phyloP scores from a whole-genome alignment of 1,140 invertebrate genomes.

The Ceratina calcarata region DNA sequence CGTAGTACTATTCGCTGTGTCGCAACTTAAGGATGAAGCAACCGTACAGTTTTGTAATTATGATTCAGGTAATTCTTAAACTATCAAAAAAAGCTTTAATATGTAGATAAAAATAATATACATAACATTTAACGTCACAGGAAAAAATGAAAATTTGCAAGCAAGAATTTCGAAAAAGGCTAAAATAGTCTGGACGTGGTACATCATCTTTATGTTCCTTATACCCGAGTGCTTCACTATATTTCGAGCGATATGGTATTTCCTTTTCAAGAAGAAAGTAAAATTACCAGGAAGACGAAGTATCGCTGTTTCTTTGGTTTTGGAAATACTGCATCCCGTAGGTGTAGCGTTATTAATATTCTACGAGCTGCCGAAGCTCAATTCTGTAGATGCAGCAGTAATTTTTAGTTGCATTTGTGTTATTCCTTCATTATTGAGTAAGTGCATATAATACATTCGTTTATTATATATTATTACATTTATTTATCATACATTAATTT shows the following conservation, averaged over 20 bases:
- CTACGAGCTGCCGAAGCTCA: constrained; percentile 91
- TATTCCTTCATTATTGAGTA: constrained; percentile 87
- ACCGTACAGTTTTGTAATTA: constrained; percentile 88
- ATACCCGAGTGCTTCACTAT: constrained; percentile 91
- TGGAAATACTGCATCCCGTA: constrained; percentile 91
- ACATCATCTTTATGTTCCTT: constrained; percentile 89
- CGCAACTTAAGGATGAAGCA: constrained; percentile 87
- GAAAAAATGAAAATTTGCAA: background rate
- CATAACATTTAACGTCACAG: constrained; percentile 3
- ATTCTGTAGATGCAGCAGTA: constrained; percentile 94
- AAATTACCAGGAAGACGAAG: constrained; percentile 81
- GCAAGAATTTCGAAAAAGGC: constrained; percentile 83
- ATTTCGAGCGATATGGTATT: constrained; percentile 88
- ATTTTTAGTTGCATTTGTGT: constrained; percentile 94
- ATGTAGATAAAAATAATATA: background rate
- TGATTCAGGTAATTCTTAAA: constrained; percentile 84
- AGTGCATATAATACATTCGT: too few relatives aligned
- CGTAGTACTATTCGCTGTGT: constrained; percentile 91
- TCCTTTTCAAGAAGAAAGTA: constrained; percentile 89
- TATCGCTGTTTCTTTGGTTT: constrained; percentile 84
- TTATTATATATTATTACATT: background rate
- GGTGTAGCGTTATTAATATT: constrained; percentile 92
- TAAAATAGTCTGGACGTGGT: constrained; percentile 94
- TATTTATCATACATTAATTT: constrained; percentile 15
- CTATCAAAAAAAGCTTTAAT: constrained; percentile 68